These are phyloP conservation scores for Dascyllus trimaculatus DNA, from an alignment of 2,113 vertebrate species.

Conservation along the genomic window DNA sequence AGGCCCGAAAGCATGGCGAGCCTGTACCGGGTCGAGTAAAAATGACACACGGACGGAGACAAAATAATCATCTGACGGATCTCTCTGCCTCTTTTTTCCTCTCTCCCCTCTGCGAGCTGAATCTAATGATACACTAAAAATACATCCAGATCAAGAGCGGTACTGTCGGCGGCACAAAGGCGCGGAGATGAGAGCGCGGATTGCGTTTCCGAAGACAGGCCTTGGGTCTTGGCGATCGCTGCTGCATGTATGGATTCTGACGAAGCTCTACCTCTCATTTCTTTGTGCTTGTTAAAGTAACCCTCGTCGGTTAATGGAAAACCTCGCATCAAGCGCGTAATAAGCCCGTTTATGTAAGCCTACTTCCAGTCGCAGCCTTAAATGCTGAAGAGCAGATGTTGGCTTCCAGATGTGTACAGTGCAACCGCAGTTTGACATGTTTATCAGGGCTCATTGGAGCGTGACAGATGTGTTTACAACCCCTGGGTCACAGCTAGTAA, in stretches of 20 bases:
- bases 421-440: constrained; percentile 10
- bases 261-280: background rate
- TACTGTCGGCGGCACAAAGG: constrained; percentile 30
- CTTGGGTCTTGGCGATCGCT: constrained; percentile 14
- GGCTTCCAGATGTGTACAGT: constrained; percentile 71
- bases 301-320: background rate
- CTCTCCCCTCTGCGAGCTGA: constrained; percentile 40
- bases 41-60: constrained; percentile 62
- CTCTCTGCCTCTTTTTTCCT: constrained; percentile 3
- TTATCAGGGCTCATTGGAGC: constrained; percentile 27
- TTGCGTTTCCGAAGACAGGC: constrained; percentile 22
- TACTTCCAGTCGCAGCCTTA: background rate
- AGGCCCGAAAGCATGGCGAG: constrained; percentile 4
- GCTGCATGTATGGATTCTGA: constrained; percentile 3
- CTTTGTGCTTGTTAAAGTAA: background rate
- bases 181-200: constrained; percentile 38
- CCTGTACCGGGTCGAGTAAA: constrained; percentile 8
- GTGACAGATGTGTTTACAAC: constrained; percentile 55
- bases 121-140: constrained; percentile 60
- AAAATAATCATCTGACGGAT: constrained; percentile 63
- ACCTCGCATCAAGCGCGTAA: background rate
- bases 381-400: constrained; percentile 46
- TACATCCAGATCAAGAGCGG: constrained; percentile 53
- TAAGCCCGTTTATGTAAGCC: background rate
- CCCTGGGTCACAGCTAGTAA: constrained; percentile 49